Evolutionary conservation across 2,888 invertebrate species (phyloP), one percentile per base, ranked within the genome.

Genomic region (Orthosia gracilis): DNA sequence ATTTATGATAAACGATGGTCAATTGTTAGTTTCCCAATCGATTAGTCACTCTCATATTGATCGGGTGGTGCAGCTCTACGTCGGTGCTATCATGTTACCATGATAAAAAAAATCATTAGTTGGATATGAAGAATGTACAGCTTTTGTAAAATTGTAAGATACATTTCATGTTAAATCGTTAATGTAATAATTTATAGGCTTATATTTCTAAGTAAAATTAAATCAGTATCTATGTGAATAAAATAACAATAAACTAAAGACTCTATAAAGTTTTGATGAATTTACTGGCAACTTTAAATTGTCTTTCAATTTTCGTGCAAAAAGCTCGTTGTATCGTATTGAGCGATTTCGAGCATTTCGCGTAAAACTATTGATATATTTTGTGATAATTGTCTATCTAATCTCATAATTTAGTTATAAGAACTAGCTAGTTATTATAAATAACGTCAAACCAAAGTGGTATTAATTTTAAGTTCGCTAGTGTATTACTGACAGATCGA

Each of bases 401-500:
- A 88, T 82, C 83, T 87, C 84, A 76, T 76, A 82, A 72, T 78
- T 78, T 86, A 88, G 85, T 77, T 82, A 61, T 86, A 84, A 77
- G 83, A 82, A 78, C 45, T 78, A 79, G 81, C 70, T 82, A 40
- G 73, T 82, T 83, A 78, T 66, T 82, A 77, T 75, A 78, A 81
- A 78, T 82, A 82, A 77, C 80, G 67, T 78, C 65, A 71, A 81
- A 78, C 79, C 78, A 79, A 85, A 82, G 81, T 82, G 81, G 69
- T 83, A 70, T 69, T 82, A 80, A 70, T 66, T 73, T 13, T 74
- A 78, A 76, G 77, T 82, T 80, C 63, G 76, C 72, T 76, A 77
- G 84, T 86, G 87, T 78, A 70, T 78, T 85, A 78, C 85, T 94
- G 93, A 93, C 94, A 92, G 92, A 94, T 94, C 94, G 93, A 94